A percentile compares a stretch with the other conserved stretches of the same genome.
Evolutionary conservation across 2,888 invertebrate species (phyloP).

Genomic region (Agonum fuliginosum): DNA sequence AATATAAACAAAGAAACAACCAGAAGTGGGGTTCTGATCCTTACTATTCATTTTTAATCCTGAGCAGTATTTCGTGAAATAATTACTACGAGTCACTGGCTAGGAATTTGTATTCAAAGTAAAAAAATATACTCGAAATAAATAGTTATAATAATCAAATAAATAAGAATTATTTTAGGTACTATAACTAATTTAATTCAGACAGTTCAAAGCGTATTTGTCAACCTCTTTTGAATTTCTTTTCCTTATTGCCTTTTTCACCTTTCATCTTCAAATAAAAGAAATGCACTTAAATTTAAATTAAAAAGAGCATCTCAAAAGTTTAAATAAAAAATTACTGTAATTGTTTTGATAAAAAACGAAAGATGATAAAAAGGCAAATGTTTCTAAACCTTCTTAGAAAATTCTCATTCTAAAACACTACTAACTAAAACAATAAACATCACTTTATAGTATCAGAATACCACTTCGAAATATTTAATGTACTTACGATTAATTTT

Average conservation of each 20-base stretch:
- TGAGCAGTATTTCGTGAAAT: slow-evolving; percentile 51
- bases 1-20: slow-evolving; percentile 58
- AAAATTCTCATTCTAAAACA: slow-evolving; percentile 8
- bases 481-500: slow-evolving; percentile 43
- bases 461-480: slow-evolving; percentile 54
- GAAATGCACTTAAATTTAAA: no score
- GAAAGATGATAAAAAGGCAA: not conserved
- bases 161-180: slow-evolving; percentile 40
- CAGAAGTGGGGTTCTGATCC: slow-evolving; percentile 49
- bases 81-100: slow-evolving; percentile 13
- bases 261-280: no score
- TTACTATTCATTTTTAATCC: slow-evolving; percentile 48
- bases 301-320: no score
- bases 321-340: no score
- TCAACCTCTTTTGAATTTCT: slow-evolving; percentile 33
- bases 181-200: slow-evolving; percentile 41
- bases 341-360: not conserved
- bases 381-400: not conserved
- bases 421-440: slow-evolving; percentile 17
- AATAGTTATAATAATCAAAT: slow-evolving; percentile 38
- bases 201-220: slow-evolving; percentile 43
- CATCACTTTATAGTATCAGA: slow-evolving; percentile 47
- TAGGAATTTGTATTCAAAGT: slow-evolving; percentile 3
- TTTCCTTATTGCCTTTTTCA: no score
- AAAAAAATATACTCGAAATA: slow-evolving; percentile 47